Conservation (phyloP, 2,797 vertebrate genomes). For the Diglossa cyanea region DNA sequence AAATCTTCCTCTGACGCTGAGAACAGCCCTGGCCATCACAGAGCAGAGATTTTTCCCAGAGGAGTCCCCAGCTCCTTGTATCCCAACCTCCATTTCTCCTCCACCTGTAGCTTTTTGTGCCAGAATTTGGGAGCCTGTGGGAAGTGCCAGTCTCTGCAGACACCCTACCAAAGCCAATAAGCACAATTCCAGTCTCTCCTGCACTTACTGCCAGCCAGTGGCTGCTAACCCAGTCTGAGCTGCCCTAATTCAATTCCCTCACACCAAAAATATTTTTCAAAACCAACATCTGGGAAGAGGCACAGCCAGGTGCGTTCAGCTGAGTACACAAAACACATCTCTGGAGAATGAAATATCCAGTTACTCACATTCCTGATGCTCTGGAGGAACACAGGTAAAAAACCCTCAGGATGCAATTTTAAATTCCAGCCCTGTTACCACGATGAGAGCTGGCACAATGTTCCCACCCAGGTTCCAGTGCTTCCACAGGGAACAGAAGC, state of each 20-base stretch:
- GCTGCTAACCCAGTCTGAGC: background rate
- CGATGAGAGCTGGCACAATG: background rate
- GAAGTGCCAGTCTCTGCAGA: background rate
- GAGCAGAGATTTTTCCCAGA: background rate
- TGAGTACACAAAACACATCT: background rate
- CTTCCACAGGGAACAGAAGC: background rate
- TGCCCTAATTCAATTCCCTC: background rate
- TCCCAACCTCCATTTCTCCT: background rate
- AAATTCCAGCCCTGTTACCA: background rate
- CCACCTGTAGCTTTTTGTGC: background rate
- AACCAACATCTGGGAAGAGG: background rate
- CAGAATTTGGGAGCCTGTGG: background rate
- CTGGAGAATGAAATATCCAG: background rate
- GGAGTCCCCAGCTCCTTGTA: background rate
- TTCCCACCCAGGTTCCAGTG: background rate
- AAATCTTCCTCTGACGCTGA: background rate
- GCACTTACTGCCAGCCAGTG: background rate
- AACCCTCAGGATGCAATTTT: background rate
- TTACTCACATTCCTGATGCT: background rate
- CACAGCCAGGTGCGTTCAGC: background rate
- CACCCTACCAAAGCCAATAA: conserved; percentile 13
- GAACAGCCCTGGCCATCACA: background rate
- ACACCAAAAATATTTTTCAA: background rate
- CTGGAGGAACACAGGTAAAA: background rate
- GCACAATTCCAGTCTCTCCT: conserved; percentile 15